Evolutionary conservation across 2,888 invertebrate species (phyloP), one percentile per base, ranked within the genome.

Genomic region (Platycheirus albimanus): DNA sequence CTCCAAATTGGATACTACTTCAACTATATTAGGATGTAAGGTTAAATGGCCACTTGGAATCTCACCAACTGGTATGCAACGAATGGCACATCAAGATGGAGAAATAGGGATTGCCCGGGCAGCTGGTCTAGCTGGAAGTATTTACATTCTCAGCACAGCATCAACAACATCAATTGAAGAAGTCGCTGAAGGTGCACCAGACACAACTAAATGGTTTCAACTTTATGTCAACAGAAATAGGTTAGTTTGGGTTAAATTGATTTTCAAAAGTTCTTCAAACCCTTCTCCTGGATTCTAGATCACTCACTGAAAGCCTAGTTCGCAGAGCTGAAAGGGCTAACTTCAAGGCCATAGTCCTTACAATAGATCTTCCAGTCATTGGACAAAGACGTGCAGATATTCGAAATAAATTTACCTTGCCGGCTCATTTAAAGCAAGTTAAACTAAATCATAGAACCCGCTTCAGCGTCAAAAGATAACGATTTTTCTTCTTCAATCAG

Each of bases 91-190:
- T 91, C 94, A 95, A 0, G 95, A 96, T 11, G 98, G 98, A 4
- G 98, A 98, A 92, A 91, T 94, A 81, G 97, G 95, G 54, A 96
- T 94, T 89, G 96, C 93, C 1, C 94, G 91, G 95, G 98, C 98
- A 87, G 97, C 95, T n/a, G 94, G 95, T 86, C 92, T 92, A 20
- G 92, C 93, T 85, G 95, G 95, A 0, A 95, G 95, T 0, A 92
- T 97, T 84, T 97, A 94, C 88, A 96, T 94, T 19, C 91, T 97
- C 64, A 97, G 97, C 85, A 98, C 98, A 0, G 93, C 97, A 78
- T 92, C 97, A 0, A 98, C 97, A 0, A 94, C 94, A 86, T 96
- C 96, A 41, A 93, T 98, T 64, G 98, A 98, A 91, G 97, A 98
- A 89, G 94, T 98, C 0, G 95, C 96, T 0, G 89, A 92, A 75